Conservation (phyloP, 2,797 vertebrate species). For the Dendrocincla tyrannina region DNA sequence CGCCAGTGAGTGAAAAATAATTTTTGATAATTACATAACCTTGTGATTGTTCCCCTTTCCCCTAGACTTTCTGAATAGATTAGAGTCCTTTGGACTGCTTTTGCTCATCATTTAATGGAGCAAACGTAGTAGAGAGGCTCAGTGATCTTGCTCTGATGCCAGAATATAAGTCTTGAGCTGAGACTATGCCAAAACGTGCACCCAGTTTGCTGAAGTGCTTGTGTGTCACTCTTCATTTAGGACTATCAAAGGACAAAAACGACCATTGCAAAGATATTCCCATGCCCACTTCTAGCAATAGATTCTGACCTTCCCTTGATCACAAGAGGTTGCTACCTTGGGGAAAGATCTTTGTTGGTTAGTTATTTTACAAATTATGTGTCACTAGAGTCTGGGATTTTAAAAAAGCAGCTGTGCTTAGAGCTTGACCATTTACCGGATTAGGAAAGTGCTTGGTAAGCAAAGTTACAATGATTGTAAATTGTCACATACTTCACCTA, state of each 20-base stretch:
- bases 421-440: neutral
- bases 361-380: neutral
- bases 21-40: neutral
- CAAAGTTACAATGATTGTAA: neutral
- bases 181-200: neutral
- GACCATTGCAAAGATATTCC: neutral
- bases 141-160: neutral
- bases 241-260: neutral
- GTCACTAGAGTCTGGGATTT: neutral
- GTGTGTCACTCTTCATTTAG: neutral
- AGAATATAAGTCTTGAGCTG: neutral
- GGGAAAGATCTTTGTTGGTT: neutral
- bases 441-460: neutral
- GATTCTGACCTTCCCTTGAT: neutral
- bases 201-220: neutral
- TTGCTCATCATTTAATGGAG: conserved; percentile 4
- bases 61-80: conserved; percentile 37
- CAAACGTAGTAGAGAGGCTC: neutral
- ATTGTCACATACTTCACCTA: neutral
- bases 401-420: neutral
- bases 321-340: neutral
- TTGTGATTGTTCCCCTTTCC: neutral
- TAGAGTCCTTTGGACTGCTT: conserved; percentile 11
- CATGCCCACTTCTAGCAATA: neutral
- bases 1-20: conserved; percentile 1